Conservation (phyloP, 2,113 vertebrate genomes). For the Rhabdomys dilectus region DNA sequence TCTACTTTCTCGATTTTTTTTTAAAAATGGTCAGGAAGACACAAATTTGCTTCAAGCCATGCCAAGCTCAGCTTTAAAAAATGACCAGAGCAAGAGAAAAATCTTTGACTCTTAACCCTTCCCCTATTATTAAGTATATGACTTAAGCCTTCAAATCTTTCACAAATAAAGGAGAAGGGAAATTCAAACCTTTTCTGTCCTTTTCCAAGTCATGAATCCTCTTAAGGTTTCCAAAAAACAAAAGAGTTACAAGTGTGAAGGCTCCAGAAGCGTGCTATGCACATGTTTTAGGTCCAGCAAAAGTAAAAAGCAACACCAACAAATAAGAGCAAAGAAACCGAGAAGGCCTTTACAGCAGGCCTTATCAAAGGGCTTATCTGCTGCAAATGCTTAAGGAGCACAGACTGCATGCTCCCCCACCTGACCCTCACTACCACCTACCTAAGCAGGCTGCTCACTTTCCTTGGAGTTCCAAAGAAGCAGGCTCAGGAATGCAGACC, state of each 20-base stretch:
- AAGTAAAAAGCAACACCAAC: slow-evolving; percentile 45
- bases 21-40: slow-evolving; percentile 69
- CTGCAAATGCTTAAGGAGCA: background rate
- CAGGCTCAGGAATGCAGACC: background rate
- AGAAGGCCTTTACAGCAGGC: background rate
- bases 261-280: background rate
- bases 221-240: slow-evolving; percentile 70
- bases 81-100: slow-evolving; percentile 70
- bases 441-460: background rate
- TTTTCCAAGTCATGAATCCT: slow-evolving; percentile 51
- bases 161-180: slow-evolving; percentile 71
- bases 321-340: background rate
- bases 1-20: slow-evolving; percentile 71
- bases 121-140: slow-evolving; percentile 69
- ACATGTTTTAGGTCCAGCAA: background rate
- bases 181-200: slow-evolving; percentile 50
- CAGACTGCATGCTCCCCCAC: background rate
- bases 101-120: slow-evolving; percentile 76
- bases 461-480: background rate
- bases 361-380: slow-evolving; percentile 25
- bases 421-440: background rate
- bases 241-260: slow-evolving; percentile 1
- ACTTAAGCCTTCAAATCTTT: slow-evolving; percentile 71
- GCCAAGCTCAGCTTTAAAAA: slow-evolving; percentile 69
- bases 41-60: slow-evolving; percentile 68